Evolutionary conservation across 2,113 vertebrate genomes (phyloP).

Genomic region (Datnioides undecimradiatus): DNA sequence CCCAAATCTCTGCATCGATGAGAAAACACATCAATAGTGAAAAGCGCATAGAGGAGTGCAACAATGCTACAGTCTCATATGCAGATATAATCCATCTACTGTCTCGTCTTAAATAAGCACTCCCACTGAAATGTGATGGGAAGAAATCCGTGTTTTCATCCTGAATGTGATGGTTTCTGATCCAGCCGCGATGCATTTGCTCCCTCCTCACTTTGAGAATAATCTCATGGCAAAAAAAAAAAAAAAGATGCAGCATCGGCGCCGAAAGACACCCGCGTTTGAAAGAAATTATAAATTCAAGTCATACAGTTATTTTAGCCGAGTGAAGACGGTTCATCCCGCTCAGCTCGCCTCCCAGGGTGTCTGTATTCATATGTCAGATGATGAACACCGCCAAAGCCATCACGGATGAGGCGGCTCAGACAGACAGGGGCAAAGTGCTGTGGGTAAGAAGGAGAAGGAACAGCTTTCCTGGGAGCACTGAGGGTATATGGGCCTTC

Average conservation of each 20-base stretch:
- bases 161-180: slow-evolving; percentile 17
- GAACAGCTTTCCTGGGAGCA: slow-evolving; percentile 64
- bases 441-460: slow-evolving; percentile 54
- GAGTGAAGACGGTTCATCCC: slow-evolving; percentile 40
- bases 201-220: neutral
- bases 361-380: slow-evolving; percentile 55
- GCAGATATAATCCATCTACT: slow-evolving; percentile 33
- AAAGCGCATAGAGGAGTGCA: slow-evolving; percentile 13
- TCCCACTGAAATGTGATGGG: neutral
- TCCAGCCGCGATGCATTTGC: neutral
- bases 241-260: neutral
- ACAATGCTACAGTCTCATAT: slow-evolving; percentile 9
- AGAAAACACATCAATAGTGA: slow-evolving; percentile 71
- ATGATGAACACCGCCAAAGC: slow-evolving; percentile 40
- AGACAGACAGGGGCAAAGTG: slow-evolving; percentile 63
- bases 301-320: slow-evolving; percentile 48
- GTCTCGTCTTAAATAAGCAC: neutral
- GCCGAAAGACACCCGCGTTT: slow-evolving; percentile 1
- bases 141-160: neutral
- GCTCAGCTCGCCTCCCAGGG: slow-evolving; percentile 47
- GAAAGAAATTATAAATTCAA: slow-evolving; percentile 51
- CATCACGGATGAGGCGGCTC: slow-evolving; percentile 40
- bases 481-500: slow-evolving; percentile 51
- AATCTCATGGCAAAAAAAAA: neutral
- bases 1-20: slow-evolving; percentile 66